Base-by-base conservation (phyloP, 2,113 vertebrate species). In the Andinoacara biseriatus region DNA sequence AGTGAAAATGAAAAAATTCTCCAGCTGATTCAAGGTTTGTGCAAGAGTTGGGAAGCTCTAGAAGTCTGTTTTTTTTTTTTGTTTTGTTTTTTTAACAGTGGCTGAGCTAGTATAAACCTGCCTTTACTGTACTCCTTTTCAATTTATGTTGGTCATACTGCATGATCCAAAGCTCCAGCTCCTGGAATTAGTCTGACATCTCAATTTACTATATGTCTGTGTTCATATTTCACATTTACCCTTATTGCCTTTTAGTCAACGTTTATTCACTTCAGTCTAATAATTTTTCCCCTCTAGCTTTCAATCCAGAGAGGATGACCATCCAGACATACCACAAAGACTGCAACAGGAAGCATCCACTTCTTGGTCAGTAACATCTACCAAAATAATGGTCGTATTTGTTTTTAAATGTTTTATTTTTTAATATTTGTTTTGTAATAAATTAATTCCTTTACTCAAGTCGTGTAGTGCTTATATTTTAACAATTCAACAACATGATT, bases 311-410 rank as follows among this genome's bases (percentile, higher is more conserved):
- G 38, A 79, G 67, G n/a, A 35, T 3, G 2, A 89, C 6, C 1
- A 76, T 94, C 17, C 80, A 89, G 38, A 29, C 24, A 2, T 92
- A 94, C 86, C 88, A 76, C 43, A 76, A 14, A 54, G 80, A 90
- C 40, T 0, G 5, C 14, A 72, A 76, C 10, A 86, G 91, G 43
- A 89, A 82, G 26, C 83, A 92, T 77, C 92, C 89, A 15, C 90
- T 94, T 61, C 86, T 94, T 33, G 94, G 94, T 94, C n/a, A 82
- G 92, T 92, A 54, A n/a, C 40, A 67, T 18, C 63, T 0, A 5
- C 22, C 40, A 46, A 69, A 46, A 67, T 46, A 26, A 67, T 24
- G 26, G 5, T 24, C 63, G 18, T 29, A 29, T 67, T 49, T 67
- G 15, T 14, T 13, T 43, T 40, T 11, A 40, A 11, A 40, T 40